phyloP scores from a whole-genome alignment of 2,113 vertebrate species.

The Python bivittatus region DNA sequence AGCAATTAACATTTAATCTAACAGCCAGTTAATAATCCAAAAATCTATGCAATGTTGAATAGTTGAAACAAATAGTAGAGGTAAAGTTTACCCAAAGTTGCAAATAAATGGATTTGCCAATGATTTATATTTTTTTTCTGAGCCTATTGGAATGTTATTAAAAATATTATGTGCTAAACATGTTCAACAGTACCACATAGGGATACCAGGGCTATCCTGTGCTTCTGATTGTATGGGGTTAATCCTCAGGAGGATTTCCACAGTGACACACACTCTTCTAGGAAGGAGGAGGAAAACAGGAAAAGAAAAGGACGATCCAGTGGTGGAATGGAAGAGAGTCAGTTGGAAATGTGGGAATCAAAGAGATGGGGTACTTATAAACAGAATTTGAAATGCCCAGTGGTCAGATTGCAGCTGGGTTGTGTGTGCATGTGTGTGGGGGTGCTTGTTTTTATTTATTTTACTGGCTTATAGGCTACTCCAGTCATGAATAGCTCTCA shows the following conservation, averaged over 20 bases:
- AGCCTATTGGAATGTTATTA: neutral
- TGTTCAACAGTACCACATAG: neutral
- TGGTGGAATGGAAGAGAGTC: neutral
- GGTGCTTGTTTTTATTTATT: neutral
- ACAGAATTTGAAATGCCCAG: neutral
- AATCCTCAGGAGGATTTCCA: neutral
- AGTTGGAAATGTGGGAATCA: neutral
- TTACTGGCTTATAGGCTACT: neutral
- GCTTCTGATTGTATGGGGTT: neutral
- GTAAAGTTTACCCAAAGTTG: neutral
- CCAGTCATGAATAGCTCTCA: neutral
- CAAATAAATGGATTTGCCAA: neutral
- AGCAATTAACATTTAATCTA: neutral
- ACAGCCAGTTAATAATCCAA: neutral
- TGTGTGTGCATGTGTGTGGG: neutral
- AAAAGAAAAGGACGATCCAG: neutral
- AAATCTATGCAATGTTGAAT: neutral
- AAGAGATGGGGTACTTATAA: neutral
- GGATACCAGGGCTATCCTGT: neutral
- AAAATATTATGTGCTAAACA: neutral
- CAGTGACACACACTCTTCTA: neutral
- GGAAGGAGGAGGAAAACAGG: neutral
- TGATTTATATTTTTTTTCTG: neutral
- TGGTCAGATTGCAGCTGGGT: neutral
- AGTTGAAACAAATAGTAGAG: neutral